These are phyloP conservation scores for Xiphorhynchus erythropygius DNA, from an alignment of 2,797 vertebrate species.

Conservation along the genomic window DNA sequence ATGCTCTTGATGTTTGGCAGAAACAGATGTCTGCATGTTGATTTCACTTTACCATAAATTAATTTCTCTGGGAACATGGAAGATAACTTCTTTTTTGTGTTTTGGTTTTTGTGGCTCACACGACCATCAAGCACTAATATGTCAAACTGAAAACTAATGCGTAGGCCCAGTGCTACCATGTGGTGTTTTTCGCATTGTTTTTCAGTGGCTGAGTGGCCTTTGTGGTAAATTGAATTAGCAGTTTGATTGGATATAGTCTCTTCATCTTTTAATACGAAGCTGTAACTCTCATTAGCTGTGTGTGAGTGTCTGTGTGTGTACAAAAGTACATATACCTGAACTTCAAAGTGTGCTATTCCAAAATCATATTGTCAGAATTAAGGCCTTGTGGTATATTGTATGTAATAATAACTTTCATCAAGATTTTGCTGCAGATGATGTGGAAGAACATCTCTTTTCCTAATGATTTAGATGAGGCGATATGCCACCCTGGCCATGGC, in stretches of 20 bases:
- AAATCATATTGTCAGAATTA: not conserved
- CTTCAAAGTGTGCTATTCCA: not conserved
- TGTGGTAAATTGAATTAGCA: not conserved
- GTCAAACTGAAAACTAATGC: not conserved
- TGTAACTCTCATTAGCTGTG: not conserved
- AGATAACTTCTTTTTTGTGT: not conserved
- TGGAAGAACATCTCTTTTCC: not conserved
- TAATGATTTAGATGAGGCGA: not conserved
- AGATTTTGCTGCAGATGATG: not conserved
- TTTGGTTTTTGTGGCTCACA: not conserved
- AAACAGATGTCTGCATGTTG: not conserved
- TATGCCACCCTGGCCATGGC: not conserved
- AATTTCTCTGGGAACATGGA: not conserved
- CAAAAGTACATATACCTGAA: not conserved
- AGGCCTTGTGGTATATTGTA: not conserved
- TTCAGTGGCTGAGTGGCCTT: not conserved
- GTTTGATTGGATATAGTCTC: not conserved
- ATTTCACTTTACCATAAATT: not conserved
- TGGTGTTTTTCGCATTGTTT: fast-evolving
- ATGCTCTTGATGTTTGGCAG: not conserved
- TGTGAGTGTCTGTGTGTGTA: fast-evolving
- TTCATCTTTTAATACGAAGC: not conserved
- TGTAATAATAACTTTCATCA: not conserved
- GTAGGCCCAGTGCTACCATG: not conserved
- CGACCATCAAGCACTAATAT: not conserved